Base-by-base conservation (phyloP, 2,113 vertebrate genomes). In the Rhinichthys klamathensis region DNA sequence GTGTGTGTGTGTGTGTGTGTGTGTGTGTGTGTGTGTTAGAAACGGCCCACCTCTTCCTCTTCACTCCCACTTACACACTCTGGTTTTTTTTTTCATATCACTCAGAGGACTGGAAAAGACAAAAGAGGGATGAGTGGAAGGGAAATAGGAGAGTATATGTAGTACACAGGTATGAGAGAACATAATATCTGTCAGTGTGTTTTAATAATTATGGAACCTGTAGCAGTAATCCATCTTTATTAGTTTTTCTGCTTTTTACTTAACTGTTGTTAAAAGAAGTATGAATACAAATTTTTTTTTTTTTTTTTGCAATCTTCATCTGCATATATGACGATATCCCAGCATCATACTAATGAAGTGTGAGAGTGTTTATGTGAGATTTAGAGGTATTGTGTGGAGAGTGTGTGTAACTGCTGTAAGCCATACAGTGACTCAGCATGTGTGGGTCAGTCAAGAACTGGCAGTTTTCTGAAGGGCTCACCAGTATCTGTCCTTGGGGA, bases 391-490 rank as follows among this genome's bases (percentile, higher is more conserved):
- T 32, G 51, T 81, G 61, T 67, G 49, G 25, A 38, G 80, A 54
- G 15, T 18, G 49, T 82, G 44, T 56, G 60, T 23, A 56, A 23
- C 25, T 65, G 12, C 49, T 56, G 63, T 56, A 30, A 82, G 32
- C 27, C 41, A 56, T 82, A 25, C 32, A 41, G 30, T 82, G 80
- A 82, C 80, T 72, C 80, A 72, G 80, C 80, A 82, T 72, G 65
- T 70, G n/a, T 80, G 25, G 58, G 35, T 35, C 61, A 46, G 9
- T 80, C 12, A 27, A 65, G 25, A 65, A 11, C n/a, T 1, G 25
- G 38, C 60, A 65, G 35, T 69, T 77, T 86, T 32, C 56, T 44
- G 56, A 35, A 41, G 23, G 58, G 7, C 38, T 80, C 16, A 63
- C 12, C 80, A 35, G 27, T 61, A 16, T 65, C 18, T 25, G 73